Percentiles rank a stretch among this genome's conserved stretches.
These are phyloP conservation scores for Petrolisthes cinctipes DNA, from an alignment of 2,888 invertebrate genomes.

Conservation along the genomic window DNA sequence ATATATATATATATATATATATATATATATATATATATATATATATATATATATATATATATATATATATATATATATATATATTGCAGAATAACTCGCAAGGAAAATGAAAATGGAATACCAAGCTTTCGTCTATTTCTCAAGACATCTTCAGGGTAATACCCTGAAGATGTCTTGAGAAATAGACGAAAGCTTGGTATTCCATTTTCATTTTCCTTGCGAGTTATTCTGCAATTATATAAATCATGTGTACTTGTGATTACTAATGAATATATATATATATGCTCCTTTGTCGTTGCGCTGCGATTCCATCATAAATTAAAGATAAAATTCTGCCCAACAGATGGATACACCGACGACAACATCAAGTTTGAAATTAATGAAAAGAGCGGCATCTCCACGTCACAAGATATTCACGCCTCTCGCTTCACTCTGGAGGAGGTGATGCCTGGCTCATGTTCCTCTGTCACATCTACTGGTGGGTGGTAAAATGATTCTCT, in stretches of 20 bases:
- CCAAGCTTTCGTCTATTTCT: no score
- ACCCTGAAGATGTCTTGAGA: no score
- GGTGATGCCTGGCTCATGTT: conserved; percentile 69
- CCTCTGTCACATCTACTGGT: conserved; percentile 70
- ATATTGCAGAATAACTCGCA: background rate
- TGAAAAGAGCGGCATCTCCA: conserved; percentile 68
- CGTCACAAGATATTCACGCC: conserved; percentile 68
- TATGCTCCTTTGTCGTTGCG: no score
- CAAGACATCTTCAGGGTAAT: no score
- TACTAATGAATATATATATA: no score
- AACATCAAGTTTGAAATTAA: conserved; percentile 71
- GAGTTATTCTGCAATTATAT: no score
- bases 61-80: background rate
- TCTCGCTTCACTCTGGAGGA: conserved; percentile 69
- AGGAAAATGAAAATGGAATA: no score
- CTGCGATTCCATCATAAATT: no score
- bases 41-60: background rate
- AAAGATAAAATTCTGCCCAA: conserved; percentile 58
- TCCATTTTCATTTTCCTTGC: no score
- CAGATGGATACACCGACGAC: conserved; percentile 72
- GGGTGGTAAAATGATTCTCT: conserved; percentile 26
- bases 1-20: background rate
- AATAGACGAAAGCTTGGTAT: no score
- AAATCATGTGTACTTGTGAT: no score
- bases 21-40: background rate